Conservation (phyloP, 2,113 vertebrate species). For the Acrocephalus kingi region DNA sequence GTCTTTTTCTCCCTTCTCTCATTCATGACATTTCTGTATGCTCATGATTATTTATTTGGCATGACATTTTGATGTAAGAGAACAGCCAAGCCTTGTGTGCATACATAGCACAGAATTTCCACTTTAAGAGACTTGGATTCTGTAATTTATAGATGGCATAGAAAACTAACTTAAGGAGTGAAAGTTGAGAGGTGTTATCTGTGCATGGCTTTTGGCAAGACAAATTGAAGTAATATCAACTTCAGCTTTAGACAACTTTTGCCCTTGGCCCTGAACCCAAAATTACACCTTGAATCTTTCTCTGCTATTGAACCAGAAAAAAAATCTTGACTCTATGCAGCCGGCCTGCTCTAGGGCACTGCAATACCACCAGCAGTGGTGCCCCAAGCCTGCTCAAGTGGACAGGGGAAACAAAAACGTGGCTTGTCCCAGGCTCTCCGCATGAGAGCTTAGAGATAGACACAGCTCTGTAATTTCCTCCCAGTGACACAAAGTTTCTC, state of each 20-base stretch:
- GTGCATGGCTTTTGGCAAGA: not conserved
- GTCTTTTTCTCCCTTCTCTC: not conserved
- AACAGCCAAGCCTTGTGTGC: not conserved
- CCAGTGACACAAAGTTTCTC: not conserved
- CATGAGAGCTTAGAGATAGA: not conserved
- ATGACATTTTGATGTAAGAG: not conserved
- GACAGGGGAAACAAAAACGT: not conserved
- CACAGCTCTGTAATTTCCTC: not conserved
- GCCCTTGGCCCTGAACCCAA: fast-evolving
- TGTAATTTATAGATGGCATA: not conserved
- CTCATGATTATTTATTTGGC: not conserved
- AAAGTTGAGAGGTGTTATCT: not conserved
- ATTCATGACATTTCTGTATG: slow-evolving; percentile 1
- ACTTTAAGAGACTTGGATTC: not conserved
- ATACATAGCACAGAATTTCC: not conserved
- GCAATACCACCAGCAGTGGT: not conserved
- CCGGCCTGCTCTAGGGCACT: not conserved
- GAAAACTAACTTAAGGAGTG: not conserved
- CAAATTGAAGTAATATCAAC: not conserved
- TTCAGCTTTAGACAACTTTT: not conserved
- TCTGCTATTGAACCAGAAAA: not conserved
- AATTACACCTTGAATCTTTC: not conserved
- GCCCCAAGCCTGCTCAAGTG: not conserved
- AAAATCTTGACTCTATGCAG: not conserved
- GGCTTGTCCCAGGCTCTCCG: not conserved